Evolutionary conservation across 2,113 vertebrate genomes (phyloP).

Genomic region (Oceanodroma tethys): DNA sequence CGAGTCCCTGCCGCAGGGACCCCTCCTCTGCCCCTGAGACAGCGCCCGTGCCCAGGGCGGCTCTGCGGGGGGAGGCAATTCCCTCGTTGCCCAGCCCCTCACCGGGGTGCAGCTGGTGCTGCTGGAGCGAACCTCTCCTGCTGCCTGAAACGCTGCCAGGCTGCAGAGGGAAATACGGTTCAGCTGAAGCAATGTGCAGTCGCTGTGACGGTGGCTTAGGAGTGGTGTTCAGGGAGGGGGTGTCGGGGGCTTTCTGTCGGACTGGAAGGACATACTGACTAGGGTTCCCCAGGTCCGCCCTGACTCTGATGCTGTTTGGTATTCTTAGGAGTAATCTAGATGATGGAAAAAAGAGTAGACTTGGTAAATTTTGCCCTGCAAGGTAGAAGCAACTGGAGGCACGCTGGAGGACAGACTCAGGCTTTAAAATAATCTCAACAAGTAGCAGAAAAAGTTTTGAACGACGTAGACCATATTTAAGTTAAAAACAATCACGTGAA

Average conservation of each 20-base stretch:
- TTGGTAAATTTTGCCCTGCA: neutral
- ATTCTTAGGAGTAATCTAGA: too few species aligned
- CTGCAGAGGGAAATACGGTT: fast-evolving
- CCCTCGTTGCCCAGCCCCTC: neutral
- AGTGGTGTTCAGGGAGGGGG: neutral
- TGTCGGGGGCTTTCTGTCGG: neutral
- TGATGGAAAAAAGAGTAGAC: neutral
- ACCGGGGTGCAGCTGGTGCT: neutral
- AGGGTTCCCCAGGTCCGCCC: neutral
- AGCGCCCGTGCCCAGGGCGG: fast-evolving
- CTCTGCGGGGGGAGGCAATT: too few species aligned
- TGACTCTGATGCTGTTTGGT: neutral
- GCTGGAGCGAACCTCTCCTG: neutral
- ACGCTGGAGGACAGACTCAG: neutral
- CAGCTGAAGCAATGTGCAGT: neutral
- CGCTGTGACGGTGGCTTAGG: neutral
- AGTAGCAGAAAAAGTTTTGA: neutral
- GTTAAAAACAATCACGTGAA: too few species aligned
- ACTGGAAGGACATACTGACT: fast-evolving
- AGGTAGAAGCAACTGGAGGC: neutral
- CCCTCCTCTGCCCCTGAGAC: neutral
- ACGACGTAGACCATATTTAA: neutral
- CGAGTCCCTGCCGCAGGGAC: fast-evolving
- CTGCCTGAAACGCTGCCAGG: neutral
- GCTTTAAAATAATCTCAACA: neutral